Evolutionary conservation across 2,113 vertebrate genomes (phyloP).

Genomic region (Megaptera novaeangliae): DNA sequence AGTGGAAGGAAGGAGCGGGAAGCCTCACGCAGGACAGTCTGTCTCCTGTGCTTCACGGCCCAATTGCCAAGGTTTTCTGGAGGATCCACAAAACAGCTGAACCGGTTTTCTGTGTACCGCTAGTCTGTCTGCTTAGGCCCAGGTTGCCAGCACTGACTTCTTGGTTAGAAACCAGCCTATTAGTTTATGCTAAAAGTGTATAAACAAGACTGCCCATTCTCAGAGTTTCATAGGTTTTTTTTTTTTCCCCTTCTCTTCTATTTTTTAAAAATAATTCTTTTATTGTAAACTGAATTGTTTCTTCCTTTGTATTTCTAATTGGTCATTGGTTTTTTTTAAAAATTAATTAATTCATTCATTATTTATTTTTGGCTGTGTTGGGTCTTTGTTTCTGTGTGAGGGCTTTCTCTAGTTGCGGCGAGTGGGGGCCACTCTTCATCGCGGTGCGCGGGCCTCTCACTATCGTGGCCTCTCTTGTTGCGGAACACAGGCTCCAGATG

Average conservation of each 20-base stretch:
- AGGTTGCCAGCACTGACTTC: neutral
- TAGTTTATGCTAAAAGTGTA: neutral
- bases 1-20: neutral
- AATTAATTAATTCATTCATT: too few relatives aligned
- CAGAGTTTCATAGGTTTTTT: neutral
- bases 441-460: too few relatives aligned
- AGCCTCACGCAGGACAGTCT: accelerated
- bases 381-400: too few relatives aligned
- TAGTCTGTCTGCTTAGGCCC: neutral
- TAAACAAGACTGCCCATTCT: neutral
- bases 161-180: neutral
- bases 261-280: neutral
- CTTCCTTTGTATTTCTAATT: too few relatives aligned
- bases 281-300: too few relatives aligned
- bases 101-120: neutral
- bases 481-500: too few relatives aligned
- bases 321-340: too few relatives aligned
- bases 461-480: too few relatives aligned
- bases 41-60: neutral
- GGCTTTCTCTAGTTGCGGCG: too few relatives aligned
- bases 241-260: neutral
- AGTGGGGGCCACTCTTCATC: too few relatives aligned
- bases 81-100: neutral
- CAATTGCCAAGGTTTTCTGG: neutral
- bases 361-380: too few relatives aligned